Conservation (phyloP, 2,113 vertebrate genomes). For the Oncorhynchus mykiss region DNA sequence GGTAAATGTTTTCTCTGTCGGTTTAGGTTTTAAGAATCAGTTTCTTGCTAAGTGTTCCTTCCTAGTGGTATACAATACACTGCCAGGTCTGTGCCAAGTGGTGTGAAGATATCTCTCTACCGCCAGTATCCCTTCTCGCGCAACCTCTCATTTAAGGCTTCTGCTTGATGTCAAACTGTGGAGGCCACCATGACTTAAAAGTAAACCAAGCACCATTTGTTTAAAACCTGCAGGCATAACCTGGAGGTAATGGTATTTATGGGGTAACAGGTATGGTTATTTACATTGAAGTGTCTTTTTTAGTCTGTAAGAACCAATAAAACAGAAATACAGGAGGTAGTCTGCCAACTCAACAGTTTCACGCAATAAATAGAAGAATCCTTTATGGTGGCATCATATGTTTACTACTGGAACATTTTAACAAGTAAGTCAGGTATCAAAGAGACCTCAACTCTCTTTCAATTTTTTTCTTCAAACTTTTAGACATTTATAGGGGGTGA, state of each 20-base stretch:
- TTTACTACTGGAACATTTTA: background rate
- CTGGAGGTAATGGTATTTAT: background rate
- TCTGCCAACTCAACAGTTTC: background rate
- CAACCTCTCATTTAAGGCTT: background rate
- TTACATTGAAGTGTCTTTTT: too few relatives aligned
- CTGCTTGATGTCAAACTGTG: background rate
- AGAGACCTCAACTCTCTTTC: background rate
- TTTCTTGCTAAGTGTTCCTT: too few relatives aligned
- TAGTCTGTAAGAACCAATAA: too few relatives aligned
- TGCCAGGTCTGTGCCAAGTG: background rate
- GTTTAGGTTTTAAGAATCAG: too few relatives aligned
- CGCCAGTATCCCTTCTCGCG: too few relatives aligned
- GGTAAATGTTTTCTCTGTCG: too few relatives aligned
- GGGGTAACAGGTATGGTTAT: background rate
- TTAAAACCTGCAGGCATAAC: background rate
- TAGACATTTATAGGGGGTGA: background rate
- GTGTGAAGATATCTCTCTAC: background rate
- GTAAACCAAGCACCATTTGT: background rate
- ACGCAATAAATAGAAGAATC: background rate
- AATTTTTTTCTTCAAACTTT: background rate
- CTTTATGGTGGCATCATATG: background rate
- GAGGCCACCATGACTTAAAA: background rate
- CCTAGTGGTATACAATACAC: too few relatives aligned
- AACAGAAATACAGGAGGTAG: conserved; percentile 1
- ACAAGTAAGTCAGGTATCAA: background rate